Base-by-base conservation (phyloP, 2,113 vertebrate species). In the Panthera leo region DNA sequence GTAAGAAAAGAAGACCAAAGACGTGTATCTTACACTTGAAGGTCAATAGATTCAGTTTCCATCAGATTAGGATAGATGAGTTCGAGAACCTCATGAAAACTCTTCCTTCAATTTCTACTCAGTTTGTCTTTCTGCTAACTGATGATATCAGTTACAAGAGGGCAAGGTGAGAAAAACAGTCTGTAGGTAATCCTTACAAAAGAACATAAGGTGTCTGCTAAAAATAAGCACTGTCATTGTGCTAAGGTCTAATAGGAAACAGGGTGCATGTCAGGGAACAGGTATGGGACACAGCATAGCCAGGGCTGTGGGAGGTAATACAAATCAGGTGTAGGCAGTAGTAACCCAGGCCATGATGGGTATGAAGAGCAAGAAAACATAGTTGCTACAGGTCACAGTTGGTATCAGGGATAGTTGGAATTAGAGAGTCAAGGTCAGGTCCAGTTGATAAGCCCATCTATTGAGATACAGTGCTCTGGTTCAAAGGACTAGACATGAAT, bases 1-100 rank as follows among this genome's bases (percentile, higher is more conserved):
- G 80, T 87, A 80, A 80, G 51, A 95, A 92, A 90, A 87, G 42
- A 96, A 95, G 25, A 78, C n/a, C 31, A 67, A 92, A 97, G 92
- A 53, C 16, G 2, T 11, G 2, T 71, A 58, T 42, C 36, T 95
- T 58, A 75, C 7, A 89, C 36, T 84, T 94, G 82, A 96, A 95
- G 83, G 93, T 97, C 95, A 94, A 95, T 97, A 96, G 85, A 97
- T 97, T 97, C 76, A 91, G 61, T 94, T 97, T 96, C 85, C 48
- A 96, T 97, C 94, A 97, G 93, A 95, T 97, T 97, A 97, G 79
- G 67, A 96, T 65, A 96, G 78, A 97, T 96, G 97, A 96, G 61
- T 95, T 97, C 12, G n/a, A 92, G 79, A 97, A 95, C 29, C 25
- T 92, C 76, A 90, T 90, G 86, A 93, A 97, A 97, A 94, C 36